Percentiles rank a stretch among this genome's conserved stretches.
Evolutionary conservation across 2,113 vertebrate genomes (phyloP).

Genomic region (Alexandromys fortis): DNA sequence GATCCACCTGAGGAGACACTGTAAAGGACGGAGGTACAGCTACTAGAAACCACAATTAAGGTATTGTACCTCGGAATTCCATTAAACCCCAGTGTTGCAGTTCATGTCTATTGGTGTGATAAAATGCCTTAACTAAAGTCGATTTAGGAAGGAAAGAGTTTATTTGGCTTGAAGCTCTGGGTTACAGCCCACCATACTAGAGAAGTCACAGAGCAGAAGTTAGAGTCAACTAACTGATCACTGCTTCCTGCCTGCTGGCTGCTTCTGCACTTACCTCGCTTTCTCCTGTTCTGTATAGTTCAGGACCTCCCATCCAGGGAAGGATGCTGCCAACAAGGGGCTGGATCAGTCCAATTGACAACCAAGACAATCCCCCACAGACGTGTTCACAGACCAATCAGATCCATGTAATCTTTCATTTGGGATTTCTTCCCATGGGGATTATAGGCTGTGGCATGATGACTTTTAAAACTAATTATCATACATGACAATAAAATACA

Average conservation of each 20-base stretch:
- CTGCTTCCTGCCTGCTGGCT: not conserved
- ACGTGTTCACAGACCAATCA: not conserved
- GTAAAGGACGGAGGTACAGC: not conserved
- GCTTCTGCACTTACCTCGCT: not conserved
- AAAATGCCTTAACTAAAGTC: not conserved
- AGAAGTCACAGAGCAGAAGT: not conserved
- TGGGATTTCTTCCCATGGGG: not conserved
- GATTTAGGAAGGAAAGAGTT: not conserved
- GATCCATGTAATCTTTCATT: not conserved
- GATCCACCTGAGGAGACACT: not conserved
- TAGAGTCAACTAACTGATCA: not conserved
- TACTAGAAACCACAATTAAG: not conserved
- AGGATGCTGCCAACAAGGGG: not conserved
- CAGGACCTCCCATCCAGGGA: too few relatives aligned
- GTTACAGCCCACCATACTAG: not conserved
- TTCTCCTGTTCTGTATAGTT: not conserved
- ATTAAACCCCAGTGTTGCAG: not conserved
- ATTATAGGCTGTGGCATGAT: not conserved
- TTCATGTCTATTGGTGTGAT: not conserved
- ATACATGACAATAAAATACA: not conserved
- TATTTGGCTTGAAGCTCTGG: not conserved
- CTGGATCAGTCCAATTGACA: not conserved
- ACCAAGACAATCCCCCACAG: not conserved
- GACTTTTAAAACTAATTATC: not conserved
- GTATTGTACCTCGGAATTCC: not conserved